Percentiles rank a stretch among this genome's conserved stretches.
phyloP scores from a whole-genome alignment of 2,888 invertebrate genomes.

The Archaeoteleia sp. region DNA sequence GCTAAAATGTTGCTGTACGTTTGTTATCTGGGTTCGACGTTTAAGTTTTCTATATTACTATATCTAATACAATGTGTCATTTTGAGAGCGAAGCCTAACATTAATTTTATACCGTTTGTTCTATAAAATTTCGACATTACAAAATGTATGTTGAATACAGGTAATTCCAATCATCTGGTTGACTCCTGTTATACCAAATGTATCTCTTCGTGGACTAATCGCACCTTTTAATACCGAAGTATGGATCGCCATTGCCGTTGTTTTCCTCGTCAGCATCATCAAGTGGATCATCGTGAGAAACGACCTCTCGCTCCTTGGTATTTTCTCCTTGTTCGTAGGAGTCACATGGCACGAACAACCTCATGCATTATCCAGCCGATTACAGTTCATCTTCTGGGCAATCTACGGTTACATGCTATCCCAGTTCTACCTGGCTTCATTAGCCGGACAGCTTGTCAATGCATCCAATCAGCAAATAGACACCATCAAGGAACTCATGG shows the following conservation, averaged over 20 bases:
- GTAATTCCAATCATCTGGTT: conserved; percentile 47
- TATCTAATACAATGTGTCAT: not conserved
- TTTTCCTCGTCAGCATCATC: conserved; percentile 56
- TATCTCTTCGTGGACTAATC: conserved; percentile 57
- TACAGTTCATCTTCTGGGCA: conserved; percentile 66
- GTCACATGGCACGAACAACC: conserved; percentile 59
- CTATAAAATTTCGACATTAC: not conserved
- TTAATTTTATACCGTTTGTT: not conserved
- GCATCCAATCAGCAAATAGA: conserved; percentile 57
- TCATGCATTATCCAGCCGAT: conserved; percentile 53
- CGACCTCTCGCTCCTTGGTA: conserved; percentile 60
- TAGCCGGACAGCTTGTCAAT: conserved; percentile 65
- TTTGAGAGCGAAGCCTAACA: not conserved
- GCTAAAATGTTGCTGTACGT: no score
- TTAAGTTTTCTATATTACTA: no score
- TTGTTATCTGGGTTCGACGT: no score
- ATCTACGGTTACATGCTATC: conserved; percentile 65
- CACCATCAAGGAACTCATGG: conserved; percentile 57
- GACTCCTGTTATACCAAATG: conserved; percentile 20
- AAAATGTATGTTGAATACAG: conserved; percentile 17
- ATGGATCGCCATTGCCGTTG: conserved; percentile 60
- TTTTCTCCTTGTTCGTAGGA: conserved; percentile 62
- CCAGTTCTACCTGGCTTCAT: conserved; percentile 67
- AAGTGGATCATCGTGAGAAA: conserved; percentile 54
- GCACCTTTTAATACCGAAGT: conserved; percentile 59